Percentiles rank a stretch among this genome's conserved stretches.
phyloP scores from a whole-genome alignment of 2,888 invertebrate genomes.

The Apodemia mormo region DNA sequence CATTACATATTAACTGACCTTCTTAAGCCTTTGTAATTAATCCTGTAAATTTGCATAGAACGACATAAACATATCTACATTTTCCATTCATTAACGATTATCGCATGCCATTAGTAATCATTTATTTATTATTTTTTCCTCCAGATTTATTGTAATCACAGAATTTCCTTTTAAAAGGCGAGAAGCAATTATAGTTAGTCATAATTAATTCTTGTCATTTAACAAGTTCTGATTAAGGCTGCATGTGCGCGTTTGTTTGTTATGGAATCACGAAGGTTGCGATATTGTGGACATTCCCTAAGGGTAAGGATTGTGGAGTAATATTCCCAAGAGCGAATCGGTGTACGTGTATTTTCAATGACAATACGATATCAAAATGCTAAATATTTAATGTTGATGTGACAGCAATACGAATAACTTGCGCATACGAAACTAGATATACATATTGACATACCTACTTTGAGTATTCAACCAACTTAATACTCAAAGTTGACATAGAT shows the following conservation, averaged over 20 bases:
- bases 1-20: not conserved
- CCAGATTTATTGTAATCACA: constrained; percentile 27
- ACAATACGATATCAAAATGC: not conserved
- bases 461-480: too few species aligned
- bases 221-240: constrained; percentile 27
- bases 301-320: constrained; percentile 15
- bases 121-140: constrained; percentile 39
- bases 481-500: too few species aligned
- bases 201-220: constrained; percentile 28
- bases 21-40: constrained; percentile 30
- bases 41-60: constrained; percentile 41
- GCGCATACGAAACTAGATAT: not conserved
- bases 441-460: too few species aligned
- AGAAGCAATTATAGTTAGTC: constrained; percentile 25
- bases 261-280: constrained; percentile 30
- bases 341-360: constrained; percentile 2
- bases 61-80: constrained; percentile 39
- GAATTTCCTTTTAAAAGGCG: constrained; percentile 28
- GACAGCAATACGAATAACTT: not conserved
- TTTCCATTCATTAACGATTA: constrained; percentile 50
- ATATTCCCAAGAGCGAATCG: not conserved
- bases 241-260: constrained; percentile 10
- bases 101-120: constrained; percentile 38
- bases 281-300: constrained; percentile 20
- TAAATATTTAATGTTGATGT: not conserved